Conservation (phyloP, 1,140 invertebrate genomes). For the Leptinotarsa defecta region DNA sequence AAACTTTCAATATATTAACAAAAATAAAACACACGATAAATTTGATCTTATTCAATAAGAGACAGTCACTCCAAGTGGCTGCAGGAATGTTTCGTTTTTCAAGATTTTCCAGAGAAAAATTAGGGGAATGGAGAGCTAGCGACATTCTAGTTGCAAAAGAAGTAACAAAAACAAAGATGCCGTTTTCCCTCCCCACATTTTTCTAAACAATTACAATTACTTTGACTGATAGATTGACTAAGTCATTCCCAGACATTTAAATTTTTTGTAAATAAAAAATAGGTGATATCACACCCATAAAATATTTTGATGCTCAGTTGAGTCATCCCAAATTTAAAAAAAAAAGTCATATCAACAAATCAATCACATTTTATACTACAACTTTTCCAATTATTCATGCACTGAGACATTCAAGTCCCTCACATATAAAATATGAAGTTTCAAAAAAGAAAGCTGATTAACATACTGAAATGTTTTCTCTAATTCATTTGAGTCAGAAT, state of each 20-base stretch:
- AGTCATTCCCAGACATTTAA: neutral
- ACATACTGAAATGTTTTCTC: no score
- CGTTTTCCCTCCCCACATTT: neutral
- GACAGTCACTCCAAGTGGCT: conserved; percentile 50
- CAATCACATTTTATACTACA: no score
- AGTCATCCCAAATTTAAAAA: neutral
- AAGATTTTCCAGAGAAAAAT: conserved; percentile 22
- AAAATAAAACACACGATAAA: conserved; percentile 58
- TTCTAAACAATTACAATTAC: conserved; percentile 9
- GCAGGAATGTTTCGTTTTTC: conserved; percentile 53
- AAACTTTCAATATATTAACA: conserved; percentile 57
- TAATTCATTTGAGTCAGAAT: no score
- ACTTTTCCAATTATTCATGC: no score
- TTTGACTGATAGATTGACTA: neutral
- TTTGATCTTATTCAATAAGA: conserved; percentile 55
- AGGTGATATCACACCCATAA: neutral
- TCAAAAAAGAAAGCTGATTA: no score
- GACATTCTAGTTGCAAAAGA: neutral
- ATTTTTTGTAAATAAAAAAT: neutral
- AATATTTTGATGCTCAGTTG: neutral
- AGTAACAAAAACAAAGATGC: neutral
- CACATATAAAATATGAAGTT: no score
- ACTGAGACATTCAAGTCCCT: no score
- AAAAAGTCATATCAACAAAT: no score
- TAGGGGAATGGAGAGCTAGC: neutral